These are phyloP conservation scores for Nasonia oneida DNA, from an alignment of 2,888 invertebrate species.

Conservation along the genomic window DNA sequence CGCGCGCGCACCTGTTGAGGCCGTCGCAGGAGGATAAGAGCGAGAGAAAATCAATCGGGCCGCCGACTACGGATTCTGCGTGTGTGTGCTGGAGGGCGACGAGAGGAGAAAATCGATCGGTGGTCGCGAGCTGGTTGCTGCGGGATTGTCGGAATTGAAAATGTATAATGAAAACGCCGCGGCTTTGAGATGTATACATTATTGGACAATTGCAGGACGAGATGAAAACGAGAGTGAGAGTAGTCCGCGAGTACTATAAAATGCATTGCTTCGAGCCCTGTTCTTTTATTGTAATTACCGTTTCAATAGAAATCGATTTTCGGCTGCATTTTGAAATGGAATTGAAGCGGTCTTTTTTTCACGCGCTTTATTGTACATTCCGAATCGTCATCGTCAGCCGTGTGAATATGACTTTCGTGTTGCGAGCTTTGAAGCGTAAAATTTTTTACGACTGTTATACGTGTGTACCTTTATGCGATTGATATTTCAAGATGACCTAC, in stretches of 20 bases:
- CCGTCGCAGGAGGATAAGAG: not conserved
- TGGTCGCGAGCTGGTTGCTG: not conserved
- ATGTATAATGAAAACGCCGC: not conserved
- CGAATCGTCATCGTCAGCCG: no score
- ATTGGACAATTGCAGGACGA: not conserved
- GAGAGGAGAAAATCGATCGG: not conserved
- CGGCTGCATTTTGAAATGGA: no score
- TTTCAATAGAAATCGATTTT: no score
- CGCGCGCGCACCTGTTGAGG: constrained; percentile 9
- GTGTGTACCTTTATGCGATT: no score
- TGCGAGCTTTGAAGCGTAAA: no score
- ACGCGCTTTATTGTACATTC: no score
- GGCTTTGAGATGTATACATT: not conserved
- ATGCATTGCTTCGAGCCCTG: not conserved
- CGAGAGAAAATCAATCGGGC: not conserved
- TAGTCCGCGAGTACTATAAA: not conserved
- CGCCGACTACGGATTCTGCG: not conserved
- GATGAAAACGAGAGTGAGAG: not conserved
- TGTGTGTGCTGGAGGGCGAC: not conserved
- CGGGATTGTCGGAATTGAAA: not conserved
- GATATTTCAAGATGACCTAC: no score
- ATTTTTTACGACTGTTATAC: no score
- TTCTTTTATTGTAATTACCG: not conserved
- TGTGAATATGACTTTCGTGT: no score
- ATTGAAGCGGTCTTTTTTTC: no score